phyloP scores from a whole-genome alignment of 2,888 invertebrate species.

The Andrena camellia region DNA sequence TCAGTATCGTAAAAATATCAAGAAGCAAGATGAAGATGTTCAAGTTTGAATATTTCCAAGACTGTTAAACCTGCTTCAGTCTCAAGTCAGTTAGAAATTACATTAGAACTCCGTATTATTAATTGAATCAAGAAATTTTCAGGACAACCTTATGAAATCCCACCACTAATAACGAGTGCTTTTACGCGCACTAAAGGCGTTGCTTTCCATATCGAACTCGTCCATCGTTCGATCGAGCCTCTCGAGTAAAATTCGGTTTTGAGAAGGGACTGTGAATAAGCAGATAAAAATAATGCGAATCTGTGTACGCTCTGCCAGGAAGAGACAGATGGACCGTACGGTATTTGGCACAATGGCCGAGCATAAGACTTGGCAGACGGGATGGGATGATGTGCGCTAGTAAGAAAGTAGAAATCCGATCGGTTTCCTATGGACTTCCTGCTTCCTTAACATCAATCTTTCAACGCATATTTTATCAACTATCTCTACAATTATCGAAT shows the following conservation, averaged over 20 bases:
- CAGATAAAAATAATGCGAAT: conserved; percentile 73
- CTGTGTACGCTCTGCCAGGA: conserved; percentile 66
- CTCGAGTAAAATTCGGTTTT: conserved; percentile 37
- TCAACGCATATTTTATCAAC: not conserved
- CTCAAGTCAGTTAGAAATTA: too few relatives aligned
- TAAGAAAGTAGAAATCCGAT: conserved; percentile 74
- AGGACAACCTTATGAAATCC: too few relatives aligned
- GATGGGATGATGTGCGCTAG: conserved; percentile 59
- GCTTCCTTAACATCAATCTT: conserved; percentile 54
- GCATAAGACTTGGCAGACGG: conserved; percentile 71
- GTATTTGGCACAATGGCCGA: conserved; percentile 73
- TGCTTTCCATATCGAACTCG: not conserved
- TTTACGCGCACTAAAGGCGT: not conserved
- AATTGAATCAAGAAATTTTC: too few relatives aligned
- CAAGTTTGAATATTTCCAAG: too few relatives aligned
- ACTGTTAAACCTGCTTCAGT: too few relatives aligned
- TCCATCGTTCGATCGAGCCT: not conserved
- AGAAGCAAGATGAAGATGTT: too few relatives aligned
- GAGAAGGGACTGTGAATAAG: conserved; percentile 67
- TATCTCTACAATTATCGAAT: not conserved
- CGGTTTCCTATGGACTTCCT: conserved; percentile 57
- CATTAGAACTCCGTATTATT: too few relatives aligned
- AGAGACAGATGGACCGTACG: conserved; percentile 70
- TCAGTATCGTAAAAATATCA: too few relatives aligned
- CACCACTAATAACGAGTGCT: not conserved